These are phyloP conservation scores for Tor tambroides DNA, from an alignment of 2,113 vertebrate genomes.

Conservation along the genomic window DNA sequence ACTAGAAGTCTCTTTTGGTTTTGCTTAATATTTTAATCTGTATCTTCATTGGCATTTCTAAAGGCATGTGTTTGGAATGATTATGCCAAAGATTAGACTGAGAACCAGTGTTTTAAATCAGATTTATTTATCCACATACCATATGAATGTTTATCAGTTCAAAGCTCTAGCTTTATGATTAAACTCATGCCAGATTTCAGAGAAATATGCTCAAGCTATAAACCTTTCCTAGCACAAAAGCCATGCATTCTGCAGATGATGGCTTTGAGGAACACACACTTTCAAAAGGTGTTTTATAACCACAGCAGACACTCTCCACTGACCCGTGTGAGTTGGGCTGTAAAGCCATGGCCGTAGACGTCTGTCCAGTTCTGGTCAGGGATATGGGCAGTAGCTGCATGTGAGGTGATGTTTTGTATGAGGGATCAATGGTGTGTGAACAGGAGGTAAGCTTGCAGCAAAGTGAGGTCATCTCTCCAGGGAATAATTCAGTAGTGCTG, in stretches of 20 bases:
- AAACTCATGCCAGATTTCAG: conserved; percentile 25
- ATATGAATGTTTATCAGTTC: not conserved
- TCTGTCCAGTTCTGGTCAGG: conserved; percentile 19
- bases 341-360: not conserved
- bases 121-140: not conserved
- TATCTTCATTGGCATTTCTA: not conserved
- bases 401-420: too few species aligned
- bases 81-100: too few species aligned
- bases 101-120: not conserved
- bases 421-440: conserved; percentile 5
- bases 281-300: conserved; percentile 22
- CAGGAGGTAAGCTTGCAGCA: conserved; percentile 2
- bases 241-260: not conserved
- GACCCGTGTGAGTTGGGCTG: conserved; percentile 27
- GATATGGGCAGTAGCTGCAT: not conserved
- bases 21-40: not conserved
- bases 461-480: conserved; percentile 44
- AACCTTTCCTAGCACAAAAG: conserved; percentile 2
- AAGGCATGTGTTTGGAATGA: not conserved
- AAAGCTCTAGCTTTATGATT: not conserved
- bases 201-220: not conserved
- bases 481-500: not conserved
- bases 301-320: not conserved
- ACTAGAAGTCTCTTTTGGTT: not conserved
- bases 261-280: not conserved